Base-by-base conservation (phyloP, 2,113 vertebrate genomes). In the Alaudala cheleensis region DNA sequence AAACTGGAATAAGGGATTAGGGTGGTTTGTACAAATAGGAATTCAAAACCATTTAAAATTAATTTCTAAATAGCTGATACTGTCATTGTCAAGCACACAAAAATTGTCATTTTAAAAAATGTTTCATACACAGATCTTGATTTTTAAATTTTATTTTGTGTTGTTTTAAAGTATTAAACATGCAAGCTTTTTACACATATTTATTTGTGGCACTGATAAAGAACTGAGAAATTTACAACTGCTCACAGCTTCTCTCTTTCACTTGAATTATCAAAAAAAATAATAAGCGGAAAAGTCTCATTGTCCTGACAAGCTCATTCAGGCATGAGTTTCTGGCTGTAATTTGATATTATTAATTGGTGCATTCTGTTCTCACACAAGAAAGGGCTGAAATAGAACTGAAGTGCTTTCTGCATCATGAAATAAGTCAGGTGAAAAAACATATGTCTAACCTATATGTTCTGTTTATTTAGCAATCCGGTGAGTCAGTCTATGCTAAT, bases 241-340 rank as follows among this genome's bases (percentile, higher is more conserved):
- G 65, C 45, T 92, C 83, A 54, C 23, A 86, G 28, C 65, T 70
- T 96, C 44, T 85, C 53, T 86, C 33, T 95, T 97, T 93, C 73
- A 80, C 33, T 84, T 60, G 73, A 87, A 90, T 97, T 96, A 88
- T 96, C 76, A 78, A 56, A 90, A 90, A 37, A 37, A 97, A 94
- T 90, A 95, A 86, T 57, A 93, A 96, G 84, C 7, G 0, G 62
- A 85, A 95, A 94, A 95, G 2, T 40, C 69, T 93, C 44, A 53
- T 90, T 93, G 86, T 77, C 37, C 80, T 90, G 81, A 96, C 78
- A 85, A 71, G 76, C 29, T 93, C 61, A 81, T 90, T 54, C 61
- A 85, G 37, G 79, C 91, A 92, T n/a, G 28, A 14, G 29, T 37
- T 91, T 94, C 53, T 96, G 61, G 29, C 79, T 91, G 61, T 69